Conservation (phyloP, 2,113 vertebrate species). For the Todiramphus saurophagus region DNA sequence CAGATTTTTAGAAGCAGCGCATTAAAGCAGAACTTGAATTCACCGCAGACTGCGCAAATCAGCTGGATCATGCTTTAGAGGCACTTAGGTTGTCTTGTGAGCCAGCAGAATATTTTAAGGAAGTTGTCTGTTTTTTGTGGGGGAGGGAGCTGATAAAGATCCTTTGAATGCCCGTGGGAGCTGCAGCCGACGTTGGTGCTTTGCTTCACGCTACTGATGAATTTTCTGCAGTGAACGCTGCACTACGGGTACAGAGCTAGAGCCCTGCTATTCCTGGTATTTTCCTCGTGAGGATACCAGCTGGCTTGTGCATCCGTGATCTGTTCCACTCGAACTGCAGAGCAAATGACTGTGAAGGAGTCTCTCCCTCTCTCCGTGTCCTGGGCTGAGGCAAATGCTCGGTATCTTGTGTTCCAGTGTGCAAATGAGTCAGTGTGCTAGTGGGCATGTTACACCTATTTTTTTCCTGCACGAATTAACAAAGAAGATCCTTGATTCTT, state of each 20-base stretch:
- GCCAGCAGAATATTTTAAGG: neutral
- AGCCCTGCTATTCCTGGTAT: neutral
- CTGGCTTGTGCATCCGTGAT: neutral
- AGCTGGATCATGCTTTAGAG: neutral
- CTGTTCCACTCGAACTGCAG: neutral
- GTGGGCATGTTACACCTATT: neutral
- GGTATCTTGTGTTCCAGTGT: neutral
- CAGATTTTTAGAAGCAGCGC: neutral
- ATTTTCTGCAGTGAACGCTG: neutral
- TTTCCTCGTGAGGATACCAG: neutral
- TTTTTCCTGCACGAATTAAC: neutral
- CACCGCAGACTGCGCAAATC: neutral
- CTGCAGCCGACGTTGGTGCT: neutral
- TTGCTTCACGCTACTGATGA: neutral
- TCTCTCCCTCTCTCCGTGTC: neutral
- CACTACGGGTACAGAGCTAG: neutral
- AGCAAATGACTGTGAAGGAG: neutral
- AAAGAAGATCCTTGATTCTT: neutral
- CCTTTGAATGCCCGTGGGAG: neutral
- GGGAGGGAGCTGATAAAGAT: neutral
- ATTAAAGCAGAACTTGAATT: neutral
- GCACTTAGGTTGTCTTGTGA: neutral
- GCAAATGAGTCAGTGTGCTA: neutral
- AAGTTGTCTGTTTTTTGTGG: accelerated
- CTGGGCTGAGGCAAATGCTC: neutral